Evolutionary conservation across 2,888 invertebrate species (phyloP).

Genomic region (Escarpia spicata): DNA sequence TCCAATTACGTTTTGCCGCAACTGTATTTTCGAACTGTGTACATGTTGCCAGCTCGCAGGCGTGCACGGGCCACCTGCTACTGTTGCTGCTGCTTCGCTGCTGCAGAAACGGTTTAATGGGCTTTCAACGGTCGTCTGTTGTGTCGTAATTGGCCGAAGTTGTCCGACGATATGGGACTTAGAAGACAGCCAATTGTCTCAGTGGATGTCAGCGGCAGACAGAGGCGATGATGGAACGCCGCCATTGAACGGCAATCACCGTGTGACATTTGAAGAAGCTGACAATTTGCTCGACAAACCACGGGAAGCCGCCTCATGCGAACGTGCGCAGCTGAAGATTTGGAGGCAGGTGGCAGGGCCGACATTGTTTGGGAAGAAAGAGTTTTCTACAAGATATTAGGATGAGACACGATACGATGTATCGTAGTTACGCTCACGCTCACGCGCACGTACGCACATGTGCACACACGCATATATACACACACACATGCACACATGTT

Average conservation of each 20-base stretch:
- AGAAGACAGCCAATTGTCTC: conserved; percentile 8
- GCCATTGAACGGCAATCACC: conserved; percentile 2
- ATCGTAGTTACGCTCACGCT: too few species aligned
- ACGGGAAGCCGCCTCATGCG: neutral
- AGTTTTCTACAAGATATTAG: too few species aligned
- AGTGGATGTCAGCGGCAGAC: neutral
- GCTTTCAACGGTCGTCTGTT: conserved; percentile 9
- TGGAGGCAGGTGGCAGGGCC: neutral
- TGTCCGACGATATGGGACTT: neutral
- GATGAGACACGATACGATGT: too few species aligned
- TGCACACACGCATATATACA: neutral
- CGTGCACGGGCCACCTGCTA: neutral
- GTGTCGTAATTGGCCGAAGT: conserved; percentile 7
- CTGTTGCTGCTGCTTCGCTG: neutral
- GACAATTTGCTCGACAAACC: neutral
- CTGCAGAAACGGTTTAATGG: neutral
- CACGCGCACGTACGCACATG: neutral
- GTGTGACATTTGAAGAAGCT: neutral
- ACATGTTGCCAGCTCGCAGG: neutral
- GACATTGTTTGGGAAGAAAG: too few species aligned
- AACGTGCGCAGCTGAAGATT: neutral
- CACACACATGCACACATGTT: too few species aligned
- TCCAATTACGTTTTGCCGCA: too few species aligned
- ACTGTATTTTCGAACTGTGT: neutral
- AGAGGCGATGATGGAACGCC: neutral